Base-by-base conservation (phyloP, 2,113 vertebrate species). In the Lepidothrix coronata region DNA sequence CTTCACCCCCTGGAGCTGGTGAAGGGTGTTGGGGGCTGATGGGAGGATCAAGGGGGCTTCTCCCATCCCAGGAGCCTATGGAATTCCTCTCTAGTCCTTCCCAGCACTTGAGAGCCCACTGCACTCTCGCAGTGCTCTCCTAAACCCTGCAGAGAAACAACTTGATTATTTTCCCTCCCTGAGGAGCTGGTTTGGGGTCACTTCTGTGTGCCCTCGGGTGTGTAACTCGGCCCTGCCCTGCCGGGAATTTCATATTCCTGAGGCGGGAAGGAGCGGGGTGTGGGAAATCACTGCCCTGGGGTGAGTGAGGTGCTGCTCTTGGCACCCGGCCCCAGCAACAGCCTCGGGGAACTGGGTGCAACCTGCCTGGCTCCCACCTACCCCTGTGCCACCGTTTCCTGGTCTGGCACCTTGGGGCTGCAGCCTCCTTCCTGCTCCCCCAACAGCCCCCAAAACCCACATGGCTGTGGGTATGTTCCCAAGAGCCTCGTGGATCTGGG, bases 391-490 rank as follows among this genome's bases (percentile, higher is more conserved):
- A 8, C 24, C 3, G 0, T n/a, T 81, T 82, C 75, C 93, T 27
- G 37, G 11, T 46, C 30, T 8, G 1, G 19, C 52, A 30, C n/a
- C 24, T 20, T 2, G 15, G 28, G 55, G 23, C 27, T 35, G 33
- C 6, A 2, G 55, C 58, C 27, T 48, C 14, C 39, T 49, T 66
- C 17, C 58, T 59, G 52, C 43, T 25, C 9, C 19, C 23, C 33
- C 0, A 0, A 11, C 13, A 28, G 17, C 55, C 17, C 33, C 11
- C 37, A 9, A 9, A 73, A 44, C 22, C 16, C 35, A 57, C 8
- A 0, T 4, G 6, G n/a, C 13, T 8, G 0, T 23, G 1, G 51
- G 11, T 14, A 2, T 2, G 2, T 44, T 77, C 33, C 74, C 49
- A 19, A 9, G 44, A 37, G 37, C 12, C 48, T 44, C 8, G 1